Base-by-base conservation (phyloP, 2,888 invertebrate genomes). In the Thymelicus sylvestris region DNA sequence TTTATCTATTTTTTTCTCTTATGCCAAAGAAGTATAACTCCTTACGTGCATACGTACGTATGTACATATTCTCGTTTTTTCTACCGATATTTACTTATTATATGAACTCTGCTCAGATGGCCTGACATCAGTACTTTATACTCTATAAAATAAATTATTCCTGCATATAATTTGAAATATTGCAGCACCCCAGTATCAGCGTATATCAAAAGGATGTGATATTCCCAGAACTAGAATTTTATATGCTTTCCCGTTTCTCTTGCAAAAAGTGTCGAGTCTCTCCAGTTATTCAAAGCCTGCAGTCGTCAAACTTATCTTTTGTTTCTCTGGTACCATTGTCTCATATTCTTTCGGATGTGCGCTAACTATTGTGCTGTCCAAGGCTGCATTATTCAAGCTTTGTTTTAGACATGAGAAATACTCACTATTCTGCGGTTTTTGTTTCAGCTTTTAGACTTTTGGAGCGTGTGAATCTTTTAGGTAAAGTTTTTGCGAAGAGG, bases 221-320 rank as follows among this genome's bases (percentile, higher is more conserved):
- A 57, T 31, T 57, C 38, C 19, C 57, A 57, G 12, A 24, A 24
- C 31, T 57, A 57, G 57, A 31, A 57, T 57, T 38, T 57, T 57
- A 52, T 55, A 57, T 13, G 38, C 31, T 31, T 57, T 57, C 57
- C 57, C 38, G 57, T 38, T 55, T 57, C 38, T 38, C 31, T 38
- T 52, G 24, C 57, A 57, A 57, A 57, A 57, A 57, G 57, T 57
- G 57, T 57, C 38, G 57, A 57, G 13, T 57, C 24, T 57, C 38
- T 57, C 31, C 31, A 13, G 57, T 38, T 38, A 57, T 64, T 64
- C 52, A 64, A 52, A 52, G 38, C 52, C n/a, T 57, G 57, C 64
- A 31, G 52, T 57, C 66, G 55, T 66, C 55, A 68, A 68, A 69
- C 64, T 69, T 69, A 48, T 69, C 69, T 69, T 69, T 69, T 69